A percentile compares a stretch with the other conserved stretches of the same genome.
phyloP scores from a whole-genome alignment of 2,113 vertebrate genomes.

The Chrysochloris asiatica region DNA sequence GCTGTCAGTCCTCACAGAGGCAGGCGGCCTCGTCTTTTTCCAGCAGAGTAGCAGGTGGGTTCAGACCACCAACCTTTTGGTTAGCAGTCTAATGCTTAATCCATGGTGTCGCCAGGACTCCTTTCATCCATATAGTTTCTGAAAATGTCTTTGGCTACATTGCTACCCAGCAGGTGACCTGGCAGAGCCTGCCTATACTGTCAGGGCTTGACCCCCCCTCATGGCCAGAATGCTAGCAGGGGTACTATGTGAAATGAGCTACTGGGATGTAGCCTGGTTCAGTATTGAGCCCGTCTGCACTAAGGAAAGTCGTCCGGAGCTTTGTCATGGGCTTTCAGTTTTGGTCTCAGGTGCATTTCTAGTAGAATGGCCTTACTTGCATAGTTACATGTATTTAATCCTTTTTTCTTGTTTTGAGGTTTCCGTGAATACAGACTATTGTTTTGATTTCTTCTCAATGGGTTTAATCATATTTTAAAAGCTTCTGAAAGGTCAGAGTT shows the following conservation, averaged over 20 bases:
- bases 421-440: background rate
- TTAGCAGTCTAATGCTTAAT: no score
- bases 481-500: slow-evolving; percentile 1
- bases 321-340: background rate
- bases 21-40: no score
- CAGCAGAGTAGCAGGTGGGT: no score
- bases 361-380: background rate
- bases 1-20: no score
- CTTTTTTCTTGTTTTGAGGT: slow-evolving; percentile 16
- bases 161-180: background rate
- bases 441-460: background rate
- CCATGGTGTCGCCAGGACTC: background rate
- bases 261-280: background rate
- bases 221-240: background rate
- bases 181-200: background rate
- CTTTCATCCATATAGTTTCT: background rate
- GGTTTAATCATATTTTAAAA: background rate
- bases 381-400: background rate
- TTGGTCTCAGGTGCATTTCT: background rate
- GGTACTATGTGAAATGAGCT: background rate
- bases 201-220: background rate
- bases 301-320: no score
- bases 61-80: no score
- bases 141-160: background rate
- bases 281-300: background rate